Evolutionary conservation across 2,113 vertebrate species (phyloP), one percentile per base, ranked within the genome.

Genomic region (Scolopax mira): DNA sequence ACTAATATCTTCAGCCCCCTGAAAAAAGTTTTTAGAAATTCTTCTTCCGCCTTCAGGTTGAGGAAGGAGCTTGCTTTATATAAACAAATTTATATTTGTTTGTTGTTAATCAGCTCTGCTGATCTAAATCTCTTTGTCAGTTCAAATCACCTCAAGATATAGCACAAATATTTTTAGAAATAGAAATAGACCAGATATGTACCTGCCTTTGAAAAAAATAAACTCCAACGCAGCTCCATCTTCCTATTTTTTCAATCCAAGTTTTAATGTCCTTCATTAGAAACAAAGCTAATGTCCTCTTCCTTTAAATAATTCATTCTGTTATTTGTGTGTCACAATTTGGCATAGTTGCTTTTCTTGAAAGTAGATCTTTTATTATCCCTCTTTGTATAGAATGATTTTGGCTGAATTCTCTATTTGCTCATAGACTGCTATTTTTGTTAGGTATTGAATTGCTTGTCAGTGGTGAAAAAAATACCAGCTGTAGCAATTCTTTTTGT

Each of bases 161-260:
- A 89, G 15, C 16, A 67, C 2, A 74, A 72, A 42, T 78, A 84
- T 77, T 95, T 97, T 93, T 62, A 75, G 81, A 92, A 94, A 97
- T n/a, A 94, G 58, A 73, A 95, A 30, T 4, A 69, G 7, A 18
- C 8, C 21, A 74, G 7, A 37, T 30, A 73, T 13, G 10, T 58
- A 79, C 4, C 33, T 58, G 57, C 2, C 17, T 70, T 81, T 16
- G 17, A 2, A 22, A 24, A 85, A 46, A 42, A n/a, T 1, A 55
- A 88, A 80, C 25, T 65, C 23, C 88, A 92, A 60, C 2, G 14
- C 60, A 93, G 69, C 8, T 88, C 64, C 24, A 69, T 75, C 64
- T 73, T 93, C 10, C 14, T n/a, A 4, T 24, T 11, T 78, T 83
- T 77, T 79, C 17, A 70, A 54, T 11, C 7, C 52, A 77, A 54